These are phyloP conservation scores for Philotrypesis tridentata DNA, from an alignment of 1,140 invertebrate genomes.

Conservation along the genomic window DNA sequence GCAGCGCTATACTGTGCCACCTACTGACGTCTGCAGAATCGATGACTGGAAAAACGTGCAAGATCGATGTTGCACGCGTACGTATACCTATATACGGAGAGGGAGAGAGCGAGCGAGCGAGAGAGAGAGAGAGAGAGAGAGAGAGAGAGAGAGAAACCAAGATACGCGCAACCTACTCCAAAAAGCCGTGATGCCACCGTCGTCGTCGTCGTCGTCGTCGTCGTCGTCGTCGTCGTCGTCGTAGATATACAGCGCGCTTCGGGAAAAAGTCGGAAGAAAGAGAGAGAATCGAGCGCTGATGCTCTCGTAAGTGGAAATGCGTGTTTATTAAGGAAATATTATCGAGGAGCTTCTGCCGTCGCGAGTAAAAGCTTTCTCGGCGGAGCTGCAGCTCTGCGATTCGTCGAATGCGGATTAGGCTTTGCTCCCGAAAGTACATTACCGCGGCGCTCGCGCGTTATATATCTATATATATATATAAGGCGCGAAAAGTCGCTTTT, in stretches of 20 bases:
- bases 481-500: neutral
- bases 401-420: neutral
- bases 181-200: neutral
- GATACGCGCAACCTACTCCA: neutral
- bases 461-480: neutral
- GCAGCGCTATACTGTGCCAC: neutral
- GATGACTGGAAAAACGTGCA: constrained; percentile 36
- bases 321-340: constrained; percentile 23
- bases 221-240: too few species aligned
- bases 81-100: too few species aligned
- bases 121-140: too few species aligned
- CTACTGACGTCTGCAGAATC: constrained; percentile 27
- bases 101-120: too few species aligned
- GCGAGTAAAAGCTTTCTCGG: neutral
- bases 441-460: too few species aligned
- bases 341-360: neutral
- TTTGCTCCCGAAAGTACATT: neutral
- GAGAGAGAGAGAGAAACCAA: too few species aligned
- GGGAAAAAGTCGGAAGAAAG: neutral
- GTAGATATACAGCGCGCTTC: neutral
- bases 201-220: too few species aligned
- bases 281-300: neutral
- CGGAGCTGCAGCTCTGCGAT: neutral
- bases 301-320: constrained; percentile 23
- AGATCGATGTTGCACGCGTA: constrained; percentile 33